phyloP scores from a whole-genome alignment of 2,797 vertebrate genomes.

The Fratercula arctica region DNA sequence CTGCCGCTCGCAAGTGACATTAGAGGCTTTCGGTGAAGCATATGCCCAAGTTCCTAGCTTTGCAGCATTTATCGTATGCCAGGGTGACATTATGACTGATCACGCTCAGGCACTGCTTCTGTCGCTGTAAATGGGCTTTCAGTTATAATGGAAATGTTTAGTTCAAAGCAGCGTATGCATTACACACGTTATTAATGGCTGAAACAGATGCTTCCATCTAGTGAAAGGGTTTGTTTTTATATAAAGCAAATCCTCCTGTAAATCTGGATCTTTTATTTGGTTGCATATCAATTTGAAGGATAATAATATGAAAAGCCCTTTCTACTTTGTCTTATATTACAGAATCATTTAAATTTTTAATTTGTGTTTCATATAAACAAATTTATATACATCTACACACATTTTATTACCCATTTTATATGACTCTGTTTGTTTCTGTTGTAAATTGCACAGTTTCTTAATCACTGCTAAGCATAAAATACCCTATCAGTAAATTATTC shows the following conservation, averaged over 20 bases:
- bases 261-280: slow-evolving; percentile 44
- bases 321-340: neutral
- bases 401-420: slow-evolving; percentile 46
- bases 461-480: slow-evolving; percentile 55
- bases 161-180: slow-evolving; percentile 37
- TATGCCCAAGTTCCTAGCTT: neutral
- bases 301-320: neutral
- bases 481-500: slow-evolving; percentile 50
- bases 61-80: neutral
- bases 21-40: neutral
- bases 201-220: slow-evolving; percentile 56
- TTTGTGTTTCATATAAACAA: slow-evolving; percentile 34
- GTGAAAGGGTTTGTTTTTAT: slow-evolving; percentile 20
- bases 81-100: slow-evolving; percentile 47
- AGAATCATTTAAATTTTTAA: slow-evolving; percentile 48
- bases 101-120: slow-evolving; percentile 7
- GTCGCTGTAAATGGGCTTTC: slow-evolving; percentile 38
- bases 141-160: slow-evolving; percentile 48
- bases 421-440: neutral
- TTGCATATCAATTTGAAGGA: slow-evolving; percentile 29
- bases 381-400: slow-evolving; percentile 38
- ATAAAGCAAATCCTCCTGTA: slow-evolving; percentile 30
- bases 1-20: neutral
- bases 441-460: slow-evolving; percentile 58
- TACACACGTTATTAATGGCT: slow-evolving; percentile 56